Conservation (phyloP, 2,113 vertebrate genomes). For the Pseudolaguvia tuberculata region DNA sequence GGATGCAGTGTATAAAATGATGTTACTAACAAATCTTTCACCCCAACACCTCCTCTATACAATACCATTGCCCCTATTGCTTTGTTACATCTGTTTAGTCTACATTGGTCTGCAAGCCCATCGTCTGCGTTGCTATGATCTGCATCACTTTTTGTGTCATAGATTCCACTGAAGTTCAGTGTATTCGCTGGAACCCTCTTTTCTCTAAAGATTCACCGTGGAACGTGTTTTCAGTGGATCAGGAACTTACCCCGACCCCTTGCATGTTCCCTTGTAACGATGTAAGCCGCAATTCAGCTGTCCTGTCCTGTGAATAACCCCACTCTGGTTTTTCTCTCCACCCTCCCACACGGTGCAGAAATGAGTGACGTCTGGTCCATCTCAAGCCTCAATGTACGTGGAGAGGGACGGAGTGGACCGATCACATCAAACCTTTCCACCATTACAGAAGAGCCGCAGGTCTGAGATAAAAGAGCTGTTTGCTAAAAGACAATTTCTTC, state of each 20-base stretch:
- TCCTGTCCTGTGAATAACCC: conserved; percentile 10
- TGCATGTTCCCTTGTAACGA: conserved; percentile 48
- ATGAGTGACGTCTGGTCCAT: conserved; percentile 74
- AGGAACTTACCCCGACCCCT: conserved; percentile 52
- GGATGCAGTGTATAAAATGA: too few species aligned
- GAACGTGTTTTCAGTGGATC: conserved; percentile 55
- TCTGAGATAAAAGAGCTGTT: conserved; percentile 23
- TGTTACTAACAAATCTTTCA: too few species aligned
- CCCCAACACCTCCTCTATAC: too few species aligned
- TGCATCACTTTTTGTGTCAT: conserved; percentile 50
- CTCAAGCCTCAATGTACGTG: conserved; percentile 61
- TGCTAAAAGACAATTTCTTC: conserved; percentile 4
- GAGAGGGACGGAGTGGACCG: conserved; percentile 58
- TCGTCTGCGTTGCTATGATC: conserved; percentile 10
- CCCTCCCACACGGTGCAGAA: conserved; percentile 56
- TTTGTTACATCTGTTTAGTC: not conserved
- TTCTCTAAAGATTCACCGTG: conserved; percentile 56
- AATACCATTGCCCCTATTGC: not conserved
- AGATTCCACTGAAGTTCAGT: conserved; percentile 59
- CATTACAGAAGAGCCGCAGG: conserved; percentile 63
- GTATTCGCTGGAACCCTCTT: conserved; percentile 63
- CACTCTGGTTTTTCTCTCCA: conserved; percentile 5
- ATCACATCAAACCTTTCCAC: conserved; percentile 61
- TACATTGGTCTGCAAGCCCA: not conserved
- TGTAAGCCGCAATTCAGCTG: conserved; percentile 20